Conservation (phyloP, 1,140 invertebrate genomes). For the Orchesella cincta region DNA sequence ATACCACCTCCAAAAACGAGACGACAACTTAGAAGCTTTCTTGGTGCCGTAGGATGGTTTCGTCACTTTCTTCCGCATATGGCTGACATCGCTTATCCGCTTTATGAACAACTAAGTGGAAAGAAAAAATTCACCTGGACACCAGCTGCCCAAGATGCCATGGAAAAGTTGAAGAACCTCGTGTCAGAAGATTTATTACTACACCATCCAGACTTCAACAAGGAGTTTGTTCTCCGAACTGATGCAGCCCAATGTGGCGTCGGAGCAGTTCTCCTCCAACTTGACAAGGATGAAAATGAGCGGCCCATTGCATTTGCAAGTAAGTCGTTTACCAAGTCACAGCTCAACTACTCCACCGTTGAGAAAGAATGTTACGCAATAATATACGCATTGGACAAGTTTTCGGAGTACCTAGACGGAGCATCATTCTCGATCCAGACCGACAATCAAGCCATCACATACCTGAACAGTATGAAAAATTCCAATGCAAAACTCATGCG, state of each 20-base stretch:
- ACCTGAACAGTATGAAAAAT: slow-evolving; percentile 34
- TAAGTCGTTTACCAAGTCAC: slow-evolving; percentile 52
- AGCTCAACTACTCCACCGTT: slow-evolving; percentile 56
- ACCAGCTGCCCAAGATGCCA: not conserved
- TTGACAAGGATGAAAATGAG: slow-evolving; percentile 46
- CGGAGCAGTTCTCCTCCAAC: slow-evolving; percentile 57
- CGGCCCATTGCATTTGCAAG: slow-evolving; percentile 50
- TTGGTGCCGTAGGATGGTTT: slow-evolving; percentile 55
- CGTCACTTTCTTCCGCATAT: slow-evolving; percentile 50
- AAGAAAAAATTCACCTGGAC: slow-evolving; percentile 37
- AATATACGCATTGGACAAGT: slow-evolving; percentile 55
- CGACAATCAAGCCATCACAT: slow-evolving; percentile 30
- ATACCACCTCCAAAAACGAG: slow-evolving; percentile 52
- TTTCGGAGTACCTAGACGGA: slow-evolving; percentile 53
- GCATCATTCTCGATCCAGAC: slow-evolving; percentile 31
- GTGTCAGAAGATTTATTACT: slow-evolving; percentile 1
- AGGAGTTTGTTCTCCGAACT: slow-evolving; percentile 55
- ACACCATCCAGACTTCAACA: slow-evolving; percentile 51
- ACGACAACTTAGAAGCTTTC: slow-evolving; percentile 54
- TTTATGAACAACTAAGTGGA: slow-evolving; percentile 48
- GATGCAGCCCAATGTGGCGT: slow-evolving; percentile 57
- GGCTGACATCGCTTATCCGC: slow-evolving; percentile 37
- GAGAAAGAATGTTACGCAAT: slow-evolving; percentile 57
- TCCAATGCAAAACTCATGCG: slow-evolving; percentile 12
- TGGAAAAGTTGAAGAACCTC: slow-evolving; percentile 23